These are phyloP conservation scores for Temnothorax nylanderi DNA, from an alignment of 1,140 invertebrate genomes.

Conservation along the genomic window DNA sequence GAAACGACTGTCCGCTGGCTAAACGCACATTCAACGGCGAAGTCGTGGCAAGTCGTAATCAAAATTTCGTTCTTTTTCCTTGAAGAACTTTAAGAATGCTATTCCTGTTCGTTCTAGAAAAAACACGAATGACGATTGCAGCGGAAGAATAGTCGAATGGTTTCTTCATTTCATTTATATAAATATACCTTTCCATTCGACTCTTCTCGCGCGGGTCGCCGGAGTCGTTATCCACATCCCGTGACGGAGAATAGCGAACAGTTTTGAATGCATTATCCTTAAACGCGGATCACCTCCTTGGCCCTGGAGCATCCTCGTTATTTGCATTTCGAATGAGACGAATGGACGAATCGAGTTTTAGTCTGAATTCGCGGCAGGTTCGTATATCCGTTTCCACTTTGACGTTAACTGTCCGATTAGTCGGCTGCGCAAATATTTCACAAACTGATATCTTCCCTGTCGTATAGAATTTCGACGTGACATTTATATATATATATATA, in stretches of 20 bases:
- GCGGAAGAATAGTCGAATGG: background rate
- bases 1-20: conserved; percentile 32
- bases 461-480: conserved; percentile 57
- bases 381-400: background rate
- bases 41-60: background rate
- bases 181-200: background rate
- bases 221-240: background rate
- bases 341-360: conserved; percentile 2
- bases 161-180: background rate
- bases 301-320: background rate
- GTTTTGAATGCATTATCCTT: background rate
- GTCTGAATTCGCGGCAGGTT: background rate
- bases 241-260: background rate
- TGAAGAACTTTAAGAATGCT: background rate
- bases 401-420: conserved; percentile 31
- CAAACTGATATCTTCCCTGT: conserved; percentile 50
- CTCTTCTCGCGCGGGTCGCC: too few species aligned
- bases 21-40: background rate
- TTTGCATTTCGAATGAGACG: conserved; percentile 3
- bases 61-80: background rate
- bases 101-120: background rate
- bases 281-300: background rate
- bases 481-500: conserved; percentile 30
- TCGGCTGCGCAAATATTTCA: background rate
- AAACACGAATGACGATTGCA: background rate